These are phyloP conservation scores for Mnemiopsis leidyi DNA, from an alignment of 37 sponge, comb jelly and placozoan species.

Conservation along the genomic window DNA sequence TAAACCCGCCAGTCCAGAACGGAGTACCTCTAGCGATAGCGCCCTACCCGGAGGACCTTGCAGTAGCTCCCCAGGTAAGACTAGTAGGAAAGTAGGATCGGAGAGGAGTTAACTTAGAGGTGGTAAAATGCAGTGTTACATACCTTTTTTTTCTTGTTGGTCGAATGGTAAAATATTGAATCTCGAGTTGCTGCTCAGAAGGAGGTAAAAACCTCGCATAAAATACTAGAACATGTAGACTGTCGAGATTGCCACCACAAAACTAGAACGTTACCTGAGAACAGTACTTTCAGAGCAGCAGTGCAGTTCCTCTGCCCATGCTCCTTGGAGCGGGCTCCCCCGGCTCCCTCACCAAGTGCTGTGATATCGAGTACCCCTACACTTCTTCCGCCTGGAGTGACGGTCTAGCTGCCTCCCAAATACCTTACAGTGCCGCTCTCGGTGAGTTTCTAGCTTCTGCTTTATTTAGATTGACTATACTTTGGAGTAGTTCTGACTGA, in stretches of 20 bases:
- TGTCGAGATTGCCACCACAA: neutral
- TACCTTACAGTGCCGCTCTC: constrained; percentile 56
- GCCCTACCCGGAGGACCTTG: constrained; percentile 56
- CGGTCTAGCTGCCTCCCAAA: constrained; percentile 38
- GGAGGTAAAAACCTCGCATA: too few species aligned
- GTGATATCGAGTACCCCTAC: constrained; percentile 61
- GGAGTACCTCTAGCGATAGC: constrained; percentile 61
- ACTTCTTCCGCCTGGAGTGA: constrained; percentile 61
- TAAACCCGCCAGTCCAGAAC: constrained; percentile 58
- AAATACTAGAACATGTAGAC: too few species aligned
- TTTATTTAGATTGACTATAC: too few species aligned
- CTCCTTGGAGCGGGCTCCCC: constrained; percentile 44
- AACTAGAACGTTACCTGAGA: constrained; percentile 47
- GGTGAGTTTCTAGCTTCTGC: constrained; percentile 4
- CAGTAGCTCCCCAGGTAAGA: constrained; percentile 56
- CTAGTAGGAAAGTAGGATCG: too few species aligned
- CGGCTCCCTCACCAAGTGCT: constrained; percentile 38
- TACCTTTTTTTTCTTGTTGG: too few species aligned
- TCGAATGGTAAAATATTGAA: too few species aligned
- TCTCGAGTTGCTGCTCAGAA: too few species aligned
- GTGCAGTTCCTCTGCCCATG: constrained; percentile 60
- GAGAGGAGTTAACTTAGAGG: too few species aligned
- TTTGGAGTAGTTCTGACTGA: too few species aligned
- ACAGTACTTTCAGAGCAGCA: constrained; percentile 55
- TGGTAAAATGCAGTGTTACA: too few species aligned